phyloP scores from a whole-genome alignment of 2,113 vertebrate species.

The Bettongia penicillata region DNA sequence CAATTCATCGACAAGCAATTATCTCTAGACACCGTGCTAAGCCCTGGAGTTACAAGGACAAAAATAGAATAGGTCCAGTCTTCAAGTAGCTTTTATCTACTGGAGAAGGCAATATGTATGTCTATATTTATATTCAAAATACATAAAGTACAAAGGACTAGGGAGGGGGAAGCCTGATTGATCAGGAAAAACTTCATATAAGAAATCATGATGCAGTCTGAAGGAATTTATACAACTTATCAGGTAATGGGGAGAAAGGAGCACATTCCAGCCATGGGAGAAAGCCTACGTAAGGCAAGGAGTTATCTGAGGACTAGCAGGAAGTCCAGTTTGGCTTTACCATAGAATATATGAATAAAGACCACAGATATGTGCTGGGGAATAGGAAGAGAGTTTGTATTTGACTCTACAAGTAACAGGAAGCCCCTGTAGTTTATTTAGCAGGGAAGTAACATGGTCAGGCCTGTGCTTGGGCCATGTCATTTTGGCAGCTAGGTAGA shows the following conservation, averaged over 20 bases:
- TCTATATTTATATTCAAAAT: not conserved
- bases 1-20: not conserved
- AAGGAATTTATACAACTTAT: not conserved
- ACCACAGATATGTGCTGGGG: not conserved
- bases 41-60: not conserved
- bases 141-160: not conserved
- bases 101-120: not conserved
- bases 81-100: not conserved
- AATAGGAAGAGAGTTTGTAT: not conserved
- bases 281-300: not conserved
- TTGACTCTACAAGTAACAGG: not conserved
- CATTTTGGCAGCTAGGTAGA: not conserved
- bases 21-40: not conserved
- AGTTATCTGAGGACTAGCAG: not conserved
- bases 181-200: not conserved
- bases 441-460: not conserved
- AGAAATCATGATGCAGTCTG: not conserved
- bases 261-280: not conserved
- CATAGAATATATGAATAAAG: not conserved
- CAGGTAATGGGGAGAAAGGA: not conserved
- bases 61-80: not conserved
- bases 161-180: not conserved
- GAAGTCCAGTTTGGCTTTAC: not conserved
- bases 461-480: not conserved
- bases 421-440: not conserved